A percentile compares a stretch with the other conserved stretches of the same genome.
Conservation (phyloP, 2,888 invertebrate genomes). For the Epinotia bilunana region DNA sequence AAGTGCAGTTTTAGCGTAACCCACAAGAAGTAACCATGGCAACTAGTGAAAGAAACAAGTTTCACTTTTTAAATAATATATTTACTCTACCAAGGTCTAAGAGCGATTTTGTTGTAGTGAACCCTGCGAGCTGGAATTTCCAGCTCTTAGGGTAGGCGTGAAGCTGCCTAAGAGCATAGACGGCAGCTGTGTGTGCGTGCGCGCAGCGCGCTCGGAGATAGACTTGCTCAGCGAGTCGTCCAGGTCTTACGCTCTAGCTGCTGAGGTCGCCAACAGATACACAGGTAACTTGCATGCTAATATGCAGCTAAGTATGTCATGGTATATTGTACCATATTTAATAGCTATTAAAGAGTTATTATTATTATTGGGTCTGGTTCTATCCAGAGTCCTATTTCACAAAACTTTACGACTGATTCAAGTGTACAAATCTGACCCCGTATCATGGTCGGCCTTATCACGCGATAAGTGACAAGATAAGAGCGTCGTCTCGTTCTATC, state of each 20-base stretch:
- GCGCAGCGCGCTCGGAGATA: conserved; percentile 82
- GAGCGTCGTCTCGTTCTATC: no score
- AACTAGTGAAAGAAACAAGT: no score
- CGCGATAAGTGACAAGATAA: no score
- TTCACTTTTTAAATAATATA: neutral
- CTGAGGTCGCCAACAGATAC: conserved; percentile 62
- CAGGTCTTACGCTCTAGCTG: conserved; percentile 58
- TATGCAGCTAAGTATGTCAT: neutral
- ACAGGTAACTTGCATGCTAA: conserved; percentile 56
- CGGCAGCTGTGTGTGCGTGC: conserved; percentile 80
- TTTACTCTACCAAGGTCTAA: no score
- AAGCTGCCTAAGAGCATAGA: conserved; percentile 84
- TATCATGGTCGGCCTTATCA: no score
- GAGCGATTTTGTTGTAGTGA: conserved; percentile 62
- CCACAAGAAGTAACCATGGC: no score
- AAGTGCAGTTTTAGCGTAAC: no score
- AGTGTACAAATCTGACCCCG: no score
- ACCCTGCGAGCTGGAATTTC: conserved; percentile 81
- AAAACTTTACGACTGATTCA: no score
- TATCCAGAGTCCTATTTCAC: no score
- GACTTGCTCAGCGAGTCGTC: conserved; percentile 85
- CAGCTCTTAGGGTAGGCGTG: conserved; percentile 79
- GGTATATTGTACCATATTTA: no score
- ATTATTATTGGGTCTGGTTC: conserved; percentile 54
- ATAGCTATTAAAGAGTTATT: no score